Conservation (phyloP, 1,140 invertebrate genomes). For the Cyclina sinensis region DNA sequence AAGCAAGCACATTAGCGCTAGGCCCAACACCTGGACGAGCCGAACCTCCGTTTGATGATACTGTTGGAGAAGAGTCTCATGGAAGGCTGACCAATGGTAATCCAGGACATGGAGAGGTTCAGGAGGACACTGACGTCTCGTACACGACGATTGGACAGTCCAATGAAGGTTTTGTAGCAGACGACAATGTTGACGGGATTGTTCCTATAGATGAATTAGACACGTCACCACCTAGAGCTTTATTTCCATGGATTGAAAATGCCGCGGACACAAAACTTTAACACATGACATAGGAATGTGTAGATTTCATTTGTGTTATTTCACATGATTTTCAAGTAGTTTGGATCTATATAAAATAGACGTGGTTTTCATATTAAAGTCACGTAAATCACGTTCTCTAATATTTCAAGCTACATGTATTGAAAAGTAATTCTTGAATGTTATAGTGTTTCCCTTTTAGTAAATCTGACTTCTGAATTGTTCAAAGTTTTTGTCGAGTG, state of each 20-base stretch:
- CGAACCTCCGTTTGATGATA: conserved; percentile 19
- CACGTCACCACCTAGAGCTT: neutral
- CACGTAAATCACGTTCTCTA: too few relatives aligned
- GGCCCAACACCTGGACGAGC: neutral
- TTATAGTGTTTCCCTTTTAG: too few relatives aligned
- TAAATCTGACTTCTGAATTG: too few relatives aligned
- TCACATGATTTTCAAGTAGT: too few relatives aligned
- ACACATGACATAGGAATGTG: too few relatives aligned
- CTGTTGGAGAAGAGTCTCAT: neutral
- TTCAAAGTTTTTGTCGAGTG: too few relatives aligned
- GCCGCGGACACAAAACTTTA: conserved; percentile 48
- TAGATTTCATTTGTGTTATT: too few relatives aligned
- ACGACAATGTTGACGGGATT: conserved; percentile 38
- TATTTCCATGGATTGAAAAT: conserved; percentile 57
- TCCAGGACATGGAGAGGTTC: too few relatives aligned
- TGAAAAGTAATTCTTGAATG: too few relatives aligned
- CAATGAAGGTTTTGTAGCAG: conserved; percentile 1
- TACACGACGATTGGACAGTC: neutral
- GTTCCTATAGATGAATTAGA: conserved; percentile 43
- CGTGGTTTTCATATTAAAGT: too few relatives aligned
- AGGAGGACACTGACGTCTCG: neutral
- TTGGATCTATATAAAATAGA: too few relatives aligned
- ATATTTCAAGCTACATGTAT: too few relatives aligned
- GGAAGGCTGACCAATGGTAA: neutral
- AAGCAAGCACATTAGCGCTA: conserved; percentile 47